phyloP scores from a whole-genome alignment of 2,113 vertebrate genomes.

The Misgurnus anguillicaudatus region DNA sequence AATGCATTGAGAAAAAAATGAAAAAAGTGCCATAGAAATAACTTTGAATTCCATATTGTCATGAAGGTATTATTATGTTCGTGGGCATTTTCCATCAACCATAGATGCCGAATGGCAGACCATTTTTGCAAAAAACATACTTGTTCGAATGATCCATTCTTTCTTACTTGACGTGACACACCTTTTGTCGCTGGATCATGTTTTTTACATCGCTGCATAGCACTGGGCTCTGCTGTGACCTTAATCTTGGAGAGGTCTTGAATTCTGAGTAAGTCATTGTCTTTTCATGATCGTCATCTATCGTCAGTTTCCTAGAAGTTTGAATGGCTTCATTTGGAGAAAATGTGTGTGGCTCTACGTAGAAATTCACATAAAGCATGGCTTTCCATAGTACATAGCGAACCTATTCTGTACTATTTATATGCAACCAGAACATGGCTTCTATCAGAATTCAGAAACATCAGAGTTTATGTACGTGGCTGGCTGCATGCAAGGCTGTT shows the following conservation, averaged over 20 bases:
- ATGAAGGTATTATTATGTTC: background rate
- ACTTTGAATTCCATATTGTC: slow-evolving; percentile 12
- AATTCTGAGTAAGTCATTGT: slow-evolving; percentile 45
- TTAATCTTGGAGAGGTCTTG: slow-evolving; percentile 40
- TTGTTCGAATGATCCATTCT: slow-evolving; percentile 12
- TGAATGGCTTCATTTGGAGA: slow-evolving; percentile 18
- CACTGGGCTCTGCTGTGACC: background rate
- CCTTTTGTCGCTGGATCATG: background rate
- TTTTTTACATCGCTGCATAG: slow-evolving; percentile 30
- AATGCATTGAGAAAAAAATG: too few relatives aligned
- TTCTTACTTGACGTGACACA: background rate
- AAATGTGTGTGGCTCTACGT: slow-evolving; percentile 60
- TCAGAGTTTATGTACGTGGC: slow-evolving; percentile 34
- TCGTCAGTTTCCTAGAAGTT: slow-evolving; percentile 35
- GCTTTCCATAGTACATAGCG: slow-evolving; percentile 59
- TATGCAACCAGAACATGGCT: slow-evolving; percentile 44
- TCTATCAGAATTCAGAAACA: slow-evolving; percentile 28
- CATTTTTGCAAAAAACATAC: background rate
- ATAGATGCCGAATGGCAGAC: background rate
- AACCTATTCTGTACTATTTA: slow-evolving; percentile 44
- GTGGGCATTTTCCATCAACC: slow-evolving; percentile 5
- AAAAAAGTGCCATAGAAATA: too few relatives aligned
- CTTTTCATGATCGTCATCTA: slow-evolving; percentile 34
- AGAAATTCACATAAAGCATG: slow-evolving; percentile 65
- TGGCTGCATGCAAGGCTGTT: background rate